Base-by-base conservation (phyloP, 92 coral and sea anemone species). In the Phenganax marumi region DNA sequence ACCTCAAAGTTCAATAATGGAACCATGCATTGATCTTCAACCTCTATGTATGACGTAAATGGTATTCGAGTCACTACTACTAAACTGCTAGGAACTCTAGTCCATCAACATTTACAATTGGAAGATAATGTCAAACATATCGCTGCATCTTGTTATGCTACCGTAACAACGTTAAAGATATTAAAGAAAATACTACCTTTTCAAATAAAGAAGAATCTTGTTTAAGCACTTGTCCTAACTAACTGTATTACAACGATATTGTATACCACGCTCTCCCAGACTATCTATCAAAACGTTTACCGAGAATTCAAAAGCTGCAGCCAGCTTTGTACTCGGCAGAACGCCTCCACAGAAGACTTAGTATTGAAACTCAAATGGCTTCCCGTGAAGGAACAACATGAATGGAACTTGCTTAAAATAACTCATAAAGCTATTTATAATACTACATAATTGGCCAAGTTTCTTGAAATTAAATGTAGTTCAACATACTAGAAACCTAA, bases 341-440 rank as follows among this genome's bases (percentile, higher is more conserved):
- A 64, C 53, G 83, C 58, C 24, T 52, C 83, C 56, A 56, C 83
- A 0, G 58, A 73, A 39, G 90, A 87, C 50, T 55, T 84, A 18
- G n/a, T n/a, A n/a, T 47, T 83, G 49, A 68, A 77, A 69, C 84
- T 87, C 52, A 84, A 84, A 57, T 87, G 85, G 75, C 73, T 87
- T 16, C 76, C 87, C 1, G 52, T 87, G 12, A 73, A 79, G 60
- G 22, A 8, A 21, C 66, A 60, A 3, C 24, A 8, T 21, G 7
- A 63, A 23, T 60, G 24, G 23, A 2, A 3, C 26, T 8, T 60
- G 1, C 66, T 60, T 0, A n/a, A 60, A 12, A 8, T 33, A 8
- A 10, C 66, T 33, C 66, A 60, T 1, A 60, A 60, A 60, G 66
- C 66, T n/a, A 1, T 9, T n/a, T 12, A 60, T 21, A 60, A 21